phyloP scores from a whole-genome alignment of 2,113 vertebrate genomes.

The Orthochromis indermauri region DNA sequence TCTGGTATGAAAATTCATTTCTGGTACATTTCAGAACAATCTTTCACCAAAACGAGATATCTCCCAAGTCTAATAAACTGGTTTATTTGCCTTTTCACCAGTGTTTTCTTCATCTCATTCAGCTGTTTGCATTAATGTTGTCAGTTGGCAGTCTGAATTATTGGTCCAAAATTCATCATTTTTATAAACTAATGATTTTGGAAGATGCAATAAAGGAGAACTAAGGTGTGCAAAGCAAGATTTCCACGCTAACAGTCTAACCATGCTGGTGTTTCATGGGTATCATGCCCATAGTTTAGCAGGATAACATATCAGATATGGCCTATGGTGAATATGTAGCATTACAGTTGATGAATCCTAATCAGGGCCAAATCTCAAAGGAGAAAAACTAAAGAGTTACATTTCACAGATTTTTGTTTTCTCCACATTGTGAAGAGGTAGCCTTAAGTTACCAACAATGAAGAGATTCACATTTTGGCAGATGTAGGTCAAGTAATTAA shows the following conservation, averaged over 20 bases:
- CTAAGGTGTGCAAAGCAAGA: neutral
- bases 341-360: neutral
- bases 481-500: neutral
- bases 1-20: neutral
- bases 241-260: neutral
- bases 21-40: neutral
- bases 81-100: neutral
- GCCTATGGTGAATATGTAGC: neutral
- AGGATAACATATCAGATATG: neutral
- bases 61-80: neutral
- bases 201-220: neutral
- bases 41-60: neutral
- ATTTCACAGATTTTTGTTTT: neutral
- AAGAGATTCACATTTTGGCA: neutral
- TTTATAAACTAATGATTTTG: neutral
- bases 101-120: neutral
- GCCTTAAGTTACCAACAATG: neutral
- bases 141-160: rapidly evolving
- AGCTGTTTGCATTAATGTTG: neutral
- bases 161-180: neutral
- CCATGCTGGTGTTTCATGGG: rapidly evolving
- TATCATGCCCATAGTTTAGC: neutral
- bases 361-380: neutral
- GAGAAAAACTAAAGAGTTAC: neutral
- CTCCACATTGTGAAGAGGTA: neutral